Conservation (phyloP, 2,113 vertebrate genomes). For the Malurus elegans region DNA sequence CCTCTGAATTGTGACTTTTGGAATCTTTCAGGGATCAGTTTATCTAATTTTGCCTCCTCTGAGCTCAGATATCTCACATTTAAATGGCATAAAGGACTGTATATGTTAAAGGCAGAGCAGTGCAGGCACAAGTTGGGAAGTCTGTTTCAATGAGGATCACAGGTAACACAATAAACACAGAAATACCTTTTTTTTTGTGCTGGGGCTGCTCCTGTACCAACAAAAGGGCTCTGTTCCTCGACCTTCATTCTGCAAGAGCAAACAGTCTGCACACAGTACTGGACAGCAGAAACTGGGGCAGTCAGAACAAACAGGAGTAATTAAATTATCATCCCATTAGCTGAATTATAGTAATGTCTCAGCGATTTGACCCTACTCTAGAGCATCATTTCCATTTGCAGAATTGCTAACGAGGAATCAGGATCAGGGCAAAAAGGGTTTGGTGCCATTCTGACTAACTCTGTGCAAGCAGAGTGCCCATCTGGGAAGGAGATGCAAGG, state of each 20-base stretch:
- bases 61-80: background rate
- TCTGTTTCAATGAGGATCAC: background rate
- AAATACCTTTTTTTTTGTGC: background rate
- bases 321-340: conserved; percentile 25
- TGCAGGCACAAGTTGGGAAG: background rate
- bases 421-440: background rate
- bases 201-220: background rate
- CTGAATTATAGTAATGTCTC: conserved; percentile 14
- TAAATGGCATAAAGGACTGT: background rate
- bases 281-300: background rate
- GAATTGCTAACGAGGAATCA: background rate
- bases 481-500: background rate
- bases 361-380: background rate
- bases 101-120: background rate
- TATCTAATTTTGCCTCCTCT: background rate
- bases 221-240: background rate
- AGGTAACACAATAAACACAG: background rate
- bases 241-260: background rate
- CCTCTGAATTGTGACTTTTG: background rate
- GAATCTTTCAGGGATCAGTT: background rate
- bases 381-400: background rate
- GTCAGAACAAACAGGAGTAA: background rate
- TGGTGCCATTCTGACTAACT: background rate
- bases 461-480: background rate
- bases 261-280: background rate